Evolutionary conservation across 2,888 invertebrate species (phyloP), one percentile per base, ranked within the genome.

Genomic region (Pseudoips prasinana): DNA sequence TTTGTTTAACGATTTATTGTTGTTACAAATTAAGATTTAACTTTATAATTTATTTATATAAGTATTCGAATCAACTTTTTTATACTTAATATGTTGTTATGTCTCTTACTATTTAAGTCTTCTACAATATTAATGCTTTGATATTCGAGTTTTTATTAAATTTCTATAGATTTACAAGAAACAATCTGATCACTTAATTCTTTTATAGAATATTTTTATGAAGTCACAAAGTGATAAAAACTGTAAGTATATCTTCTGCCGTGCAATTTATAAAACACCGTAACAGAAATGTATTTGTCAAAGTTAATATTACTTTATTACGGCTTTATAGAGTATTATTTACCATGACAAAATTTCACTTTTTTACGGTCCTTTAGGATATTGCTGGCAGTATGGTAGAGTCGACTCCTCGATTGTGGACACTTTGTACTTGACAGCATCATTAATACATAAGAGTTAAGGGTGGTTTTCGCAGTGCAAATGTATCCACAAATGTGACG

Each of bases 1-100:
- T 63, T 66, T 65, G 62, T 67, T 70, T 71, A 60, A 64, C 56
- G 60, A 65, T 58, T 53, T 59, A 64, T 69, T 69, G 70, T 73
- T 71, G 64, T 64, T 73, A 58, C 57, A 58, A 58, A 49, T 50
- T 75, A 71, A 71, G 65, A 49, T 64, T 62, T 64, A 63, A 61
- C 61, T 58, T 62, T 61, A 58, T 58, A 56, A 68, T 64, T 68
- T 69, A 69, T 73, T 58, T 70, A 58, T 55, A 64, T 60, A 46
- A 54, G 57, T 46, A 54, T 64, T 63, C 58, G 50, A 61, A 58
- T 58, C 46, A 58, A 57, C 49, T 54, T 56, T 57, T 63, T 54
- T 5, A 18, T 18, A 18, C 18, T 18, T 62, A 60, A 55, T 50
- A 53, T 51, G 52, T 59, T 61, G 57, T 65, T 66, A 55, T 60